A percentile compares a stretch with the other conserved stretches of the same genome.
Evolutionary conservation across 2,888 invertebrate species (phyloP).

Genomic region (Orthosia gracilis): DNA sequence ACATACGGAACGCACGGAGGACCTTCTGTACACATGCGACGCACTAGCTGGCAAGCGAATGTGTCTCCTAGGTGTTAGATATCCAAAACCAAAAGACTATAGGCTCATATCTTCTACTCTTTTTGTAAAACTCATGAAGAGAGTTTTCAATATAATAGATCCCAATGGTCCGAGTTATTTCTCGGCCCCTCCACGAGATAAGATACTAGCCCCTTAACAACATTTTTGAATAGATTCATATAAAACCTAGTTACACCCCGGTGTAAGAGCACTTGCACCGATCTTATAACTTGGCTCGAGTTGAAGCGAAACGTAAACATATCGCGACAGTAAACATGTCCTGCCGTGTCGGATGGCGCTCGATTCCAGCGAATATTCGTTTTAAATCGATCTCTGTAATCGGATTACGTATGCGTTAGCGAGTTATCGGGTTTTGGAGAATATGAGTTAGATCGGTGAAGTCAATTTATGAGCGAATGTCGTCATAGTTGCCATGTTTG

Average conservation of each 20-base stretch:
- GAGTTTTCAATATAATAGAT: too few relatives aligned
- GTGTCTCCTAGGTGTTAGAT: too few relatives aligned
- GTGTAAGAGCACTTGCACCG: slow-evolving; percentile 3
- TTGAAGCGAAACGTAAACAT: slow-evolving; percentile 39
- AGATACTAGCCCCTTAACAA: too few relatives aligned
- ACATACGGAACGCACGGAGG: too few relatives aligned
- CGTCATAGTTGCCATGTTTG: background rate
- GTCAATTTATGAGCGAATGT: background rate
- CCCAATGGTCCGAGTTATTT: too few relatives aligned
- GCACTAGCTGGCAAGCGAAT: too few relatives aligned
- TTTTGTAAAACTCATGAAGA: too few relatives aligned
- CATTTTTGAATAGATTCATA: background rate
- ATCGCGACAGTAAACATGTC: slow-evolving; percentile 35
- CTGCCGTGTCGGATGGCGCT: slow-evolving; percentile 2
- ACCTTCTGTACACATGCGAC: too few relatives aligned
- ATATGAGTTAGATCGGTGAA: background rate
- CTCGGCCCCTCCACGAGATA: too few relatives aligned
- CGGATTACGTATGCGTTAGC: slow-evolving; percentile 25
- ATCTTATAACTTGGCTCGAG: slow-evolving; percentile 37
- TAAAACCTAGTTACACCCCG: slow-evolving; percentile 6
- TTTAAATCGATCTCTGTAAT: slow-evolving; percentile 50
- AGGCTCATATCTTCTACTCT: too few relatives aligned
- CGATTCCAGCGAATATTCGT: slow-evolving; percentile 41
- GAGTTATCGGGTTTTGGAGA: background rate
- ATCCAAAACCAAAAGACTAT: too few relatives aligned